Evolutionary conservation across 2,797 vertebrate species (phyloP), one percentile per base, ranked within the genome.

Genomic region (Acanthurus lineatus): DNA sequence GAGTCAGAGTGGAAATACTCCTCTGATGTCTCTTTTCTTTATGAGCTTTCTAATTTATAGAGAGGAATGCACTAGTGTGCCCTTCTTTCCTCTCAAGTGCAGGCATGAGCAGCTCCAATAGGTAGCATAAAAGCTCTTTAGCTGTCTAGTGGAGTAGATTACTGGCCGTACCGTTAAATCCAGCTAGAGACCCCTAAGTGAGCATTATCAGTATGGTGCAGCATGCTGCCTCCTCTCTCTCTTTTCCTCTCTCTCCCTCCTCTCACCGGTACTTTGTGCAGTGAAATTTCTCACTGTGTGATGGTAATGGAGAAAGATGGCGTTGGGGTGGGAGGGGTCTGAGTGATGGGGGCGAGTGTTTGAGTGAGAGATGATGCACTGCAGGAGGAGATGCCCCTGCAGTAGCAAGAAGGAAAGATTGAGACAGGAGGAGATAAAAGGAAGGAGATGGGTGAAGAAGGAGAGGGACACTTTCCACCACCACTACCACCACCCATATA

Each of bases 81-180:
- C 76, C 82, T 85, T 79, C 86, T 91, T 79, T 82, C 83, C 86
- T 89, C 89, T 93, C 83, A 89, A 91, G 91, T 86, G 77, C 77
- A 86, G 86, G 89, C 84, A 88, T 83, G 89, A 92, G 92, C 90
- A 84, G 89, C 86, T 88, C 89, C 89, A 90, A 83, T 90, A 87
- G 89, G 93, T 88, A 87, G 90, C 93, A 52, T 84, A 90, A 95
- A 94, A 93, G 90, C 93, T 94, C 90, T 90, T 94, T 94, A 91
- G 91, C 92, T 79, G 93, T 94, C 92, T 93, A 93, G 92, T 93
- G 92, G 91, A 92, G 91, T 91, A 94, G 89, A 94, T 94, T 94
- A 93, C 91, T 88, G 91, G 88, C 88, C 76, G 76, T 83, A 16
- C 84, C 80, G 89, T 92, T 89, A 95, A 94, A 94, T 94, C 92